Percentiles rank a stretch among this genome's conserved stretches.
phyloP scores from a whole-genome alignment of 2,888 invertebrate genomes.

The Sussaba pulchella region DNA sequence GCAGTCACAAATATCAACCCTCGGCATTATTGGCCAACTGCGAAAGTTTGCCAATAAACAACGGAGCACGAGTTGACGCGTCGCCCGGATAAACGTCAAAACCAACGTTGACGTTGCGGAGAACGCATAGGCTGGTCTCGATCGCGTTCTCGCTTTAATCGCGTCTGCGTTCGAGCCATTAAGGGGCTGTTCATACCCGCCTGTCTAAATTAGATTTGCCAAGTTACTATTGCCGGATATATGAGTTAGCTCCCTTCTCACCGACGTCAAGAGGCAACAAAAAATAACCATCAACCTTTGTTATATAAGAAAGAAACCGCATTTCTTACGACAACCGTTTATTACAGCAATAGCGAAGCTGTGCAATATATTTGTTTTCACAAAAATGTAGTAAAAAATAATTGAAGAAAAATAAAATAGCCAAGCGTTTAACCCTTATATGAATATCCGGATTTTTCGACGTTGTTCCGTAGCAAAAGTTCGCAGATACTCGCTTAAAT shows the following conservation, averaged over 20 bases:
- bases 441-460: too few relatives aligned
- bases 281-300: background rate
- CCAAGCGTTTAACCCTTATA: too few relatives aligned
- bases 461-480: too few relatives aligned
- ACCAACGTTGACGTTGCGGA: conserved; percentile 23
- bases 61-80: conserved; percentile 64
- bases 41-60: conserved; percentile 68
- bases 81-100: conserved; percentile 16
- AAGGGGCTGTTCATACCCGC: conserved; percentile 66
- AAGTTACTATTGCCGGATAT: conserved; percentile 38
- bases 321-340: too few relatives aligned
- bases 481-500: too few relatives aligned
- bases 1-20: conserved; percentile 31
- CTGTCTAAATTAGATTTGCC: conserved; percentile 65
- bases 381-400: too few relatives aligned
- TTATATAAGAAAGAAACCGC: background rate
- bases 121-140: conserved; percentile 32
- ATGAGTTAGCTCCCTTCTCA: conserved; percentile 5
- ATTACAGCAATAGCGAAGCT: too few relatives aligned
- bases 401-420: too few relatives aligned
- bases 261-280: background rate
- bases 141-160: conserved; percentile 65
- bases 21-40: conserved; percentile 62
- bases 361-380: too few relatives aligned
- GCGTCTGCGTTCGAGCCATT: conserved; percentile 70